phyloP scores from a whole-genome alignment of 2,113 vertebrate genomes.

The Rhynchomys soricoides region DNA sequence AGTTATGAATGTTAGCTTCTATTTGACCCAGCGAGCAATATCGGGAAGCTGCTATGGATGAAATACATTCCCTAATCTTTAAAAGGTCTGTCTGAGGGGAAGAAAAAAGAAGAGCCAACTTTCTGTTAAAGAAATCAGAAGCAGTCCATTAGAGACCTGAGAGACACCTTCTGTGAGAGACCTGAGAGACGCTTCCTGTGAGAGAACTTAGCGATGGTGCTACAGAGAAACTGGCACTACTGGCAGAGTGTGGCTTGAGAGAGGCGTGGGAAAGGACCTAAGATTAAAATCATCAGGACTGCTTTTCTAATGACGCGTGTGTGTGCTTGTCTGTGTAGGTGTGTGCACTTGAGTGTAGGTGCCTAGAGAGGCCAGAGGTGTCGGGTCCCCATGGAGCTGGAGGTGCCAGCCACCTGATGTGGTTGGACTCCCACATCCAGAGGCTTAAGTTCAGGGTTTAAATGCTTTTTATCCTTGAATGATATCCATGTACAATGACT shows the following conservation, averaged over 20 bases:
- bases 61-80: not conserved
- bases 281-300: not conserved
- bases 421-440: not conserved
- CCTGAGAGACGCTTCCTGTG: not conserved
- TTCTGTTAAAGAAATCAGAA: not conserved
- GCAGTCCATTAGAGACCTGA: not conserved
- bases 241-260: not conserved
- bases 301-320: not conserved
- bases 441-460: not conserved
- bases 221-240: too few relatives aligned
- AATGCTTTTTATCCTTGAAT: not conserved
- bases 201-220: too few relatives aligned
- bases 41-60: not conserved
- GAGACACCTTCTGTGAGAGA: not conserved
- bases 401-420: not conserved
- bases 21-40: not conserved
- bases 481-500: not conserved
- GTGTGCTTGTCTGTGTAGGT: not conserved
- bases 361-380: not conserved
- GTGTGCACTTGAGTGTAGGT: too few relatives aligned
- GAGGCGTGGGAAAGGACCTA: not conserved
- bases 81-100: not conserved
- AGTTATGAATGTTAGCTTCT: constrained; percentile 33
- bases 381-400: not conserved
- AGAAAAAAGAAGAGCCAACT: not conserved